Percentiles rank a stretch among this genome's conserved stretches.
These are phyloP conservation scores for Aplodontia rufa DNA, from an alignment of 2,113 vertebrate genomes.

Conservation along the genomic window DNA sequence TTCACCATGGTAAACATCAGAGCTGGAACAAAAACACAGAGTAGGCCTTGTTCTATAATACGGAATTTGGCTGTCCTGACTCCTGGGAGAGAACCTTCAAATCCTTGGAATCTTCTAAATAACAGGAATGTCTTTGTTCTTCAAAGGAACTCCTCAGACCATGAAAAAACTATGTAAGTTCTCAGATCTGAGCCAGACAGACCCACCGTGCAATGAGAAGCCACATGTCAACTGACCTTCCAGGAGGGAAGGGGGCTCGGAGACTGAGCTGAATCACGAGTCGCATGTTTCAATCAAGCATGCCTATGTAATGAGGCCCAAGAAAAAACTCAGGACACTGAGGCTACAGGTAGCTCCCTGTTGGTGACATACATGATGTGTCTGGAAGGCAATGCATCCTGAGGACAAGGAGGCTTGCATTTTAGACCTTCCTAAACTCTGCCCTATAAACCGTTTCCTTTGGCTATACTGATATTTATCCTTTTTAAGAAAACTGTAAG, in stretches of 20 bases:
- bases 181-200: background rate
- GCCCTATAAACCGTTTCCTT: background rate
- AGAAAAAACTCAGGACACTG: background rate
- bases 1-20: background rate
- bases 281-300: background rate
- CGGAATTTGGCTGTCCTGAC: background rate
- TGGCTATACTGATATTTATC: background rate
- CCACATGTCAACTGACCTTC: background rate
- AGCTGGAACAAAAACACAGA: constrained; percentile 17
- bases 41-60: background rate
- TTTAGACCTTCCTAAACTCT: background rate
- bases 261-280: background rate
- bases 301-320: background rate
- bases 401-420: background rate
- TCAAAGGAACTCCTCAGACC: background rate
- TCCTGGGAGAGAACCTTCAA: background rate
- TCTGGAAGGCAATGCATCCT: background rate
- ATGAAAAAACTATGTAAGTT: background rate
- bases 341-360: background rate
- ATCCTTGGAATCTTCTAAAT: background rate
- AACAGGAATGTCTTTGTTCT: background rate
- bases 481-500: background rate
- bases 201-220: background rate
- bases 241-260: background rate
- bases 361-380: rapidly evolving